These are phyloP conservation scores for Anas capensis DNA, from an alignment of 2,797 vertebrate genomes.

Conservation along the genomic window DNA sequence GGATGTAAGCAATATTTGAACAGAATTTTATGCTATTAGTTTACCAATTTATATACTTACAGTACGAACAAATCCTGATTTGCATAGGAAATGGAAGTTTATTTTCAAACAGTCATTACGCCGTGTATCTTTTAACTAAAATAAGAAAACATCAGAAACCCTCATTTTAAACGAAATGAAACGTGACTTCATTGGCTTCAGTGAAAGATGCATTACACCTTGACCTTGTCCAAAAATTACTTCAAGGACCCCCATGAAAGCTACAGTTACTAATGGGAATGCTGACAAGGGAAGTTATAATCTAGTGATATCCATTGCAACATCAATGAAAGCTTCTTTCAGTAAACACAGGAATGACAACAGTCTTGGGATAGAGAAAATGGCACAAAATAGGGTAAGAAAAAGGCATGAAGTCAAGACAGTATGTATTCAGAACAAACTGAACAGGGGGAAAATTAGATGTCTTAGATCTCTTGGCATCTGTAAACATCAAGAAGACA, in stretches of 20 bases:
- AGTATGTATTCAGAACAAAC: conserved; percentile 17
- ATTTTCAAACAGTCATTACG: background rate
- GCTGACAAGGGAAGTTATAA: background rate
- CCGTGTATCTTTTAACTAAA: background rate
- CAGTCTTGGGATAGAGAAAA: background rate
- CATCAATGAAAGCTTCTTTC: background rate
- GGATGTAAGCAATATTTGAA: background rate
- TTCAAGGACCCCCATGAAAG: background rate
- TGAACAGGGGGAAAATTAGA: background rate
- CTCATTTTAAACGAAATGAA: background rate
- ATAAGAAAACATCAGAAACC: background rate
- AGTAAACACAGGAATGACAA: background rate
- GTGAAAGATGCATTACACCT: background rate
- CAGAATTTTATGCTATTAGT: background rate
- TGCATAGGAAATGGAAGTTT: background rate
- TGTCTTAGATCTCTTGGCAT: background rate
- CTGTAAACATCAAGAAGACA: conserved; percentile 49
- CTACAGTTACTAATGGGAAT: background rate
- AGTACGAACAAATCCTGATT: background rate
- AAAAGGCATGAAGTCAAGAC: background rate
- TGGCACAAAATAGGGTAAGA: background rate
- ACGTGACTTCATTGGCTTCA: background rate
- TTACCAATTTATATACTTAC: background rate
- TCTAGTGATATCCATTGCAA: background rate
- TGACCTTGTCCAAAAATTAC: background rate